Percentiles rank a stretch among this genome's conserved stretches.
These are phyloP conservation scores for Tursiops truncatus DNA, from an alignment of 2,113 vertebrate genomes.

Conservation along the genomic window DNA sequence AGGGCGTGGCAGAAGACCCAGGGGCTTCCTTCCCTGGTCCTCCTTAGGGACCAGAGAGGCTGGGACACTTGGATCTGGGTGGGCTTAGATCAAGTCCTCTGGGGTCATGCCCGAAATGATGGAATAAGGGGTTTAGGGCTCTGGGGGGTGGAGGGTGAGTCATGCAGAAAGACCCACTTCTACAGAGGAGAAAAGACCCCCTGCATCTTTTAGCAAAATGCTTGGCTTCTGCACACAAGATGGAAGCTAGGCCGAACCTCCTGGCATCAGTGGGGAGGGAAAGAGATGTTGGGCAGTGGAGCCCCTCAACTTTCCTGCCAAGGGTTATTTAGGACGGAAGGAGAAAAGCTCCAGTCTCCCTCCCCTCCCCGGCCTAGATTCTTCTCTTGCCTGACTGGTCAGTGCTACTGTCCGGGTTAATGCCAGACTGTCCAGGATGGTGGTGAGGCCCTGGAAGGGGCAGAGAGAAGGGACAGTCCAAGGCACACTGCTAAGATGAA, in stretches of 20 bases:
- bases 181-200: neutral
- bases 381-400: slow-evolving; percentile 71
- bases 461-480: neutral
- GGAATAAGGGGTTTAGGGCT: neutral
- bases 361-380: slow-evolving; percentile 67
- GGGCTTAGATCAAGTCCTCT: neutral
- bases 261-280: neutral
- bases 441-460: slow-evolving; percentile 52
- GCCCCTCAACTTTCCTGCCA: slow-evolving; percentile 21
- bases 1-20: neutral
- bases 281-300: neutral
- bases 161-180: neutral
- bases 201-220: neutral
- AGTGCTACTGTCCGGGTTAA: slow-evolving; percentile 38
- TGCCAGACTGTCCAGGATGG: slow-evolving; percentile 45
- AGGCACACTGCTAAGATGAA: neutral
- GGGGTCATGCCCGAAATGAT: neutral
- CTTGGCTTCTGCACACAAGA: neutral
- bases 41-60: neutral
- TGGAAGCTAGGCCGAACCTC: neutral
- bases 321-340: slow-evolving; percentile 55
- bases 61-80: neutral
- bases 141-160: neutral
- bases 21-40: neutral
- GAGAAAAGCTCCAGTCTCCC: slow-evolving; percentile 27